Conservation (phyloP, 2,888 invertebrate species). For the Cerastis leucographa region DNA sequence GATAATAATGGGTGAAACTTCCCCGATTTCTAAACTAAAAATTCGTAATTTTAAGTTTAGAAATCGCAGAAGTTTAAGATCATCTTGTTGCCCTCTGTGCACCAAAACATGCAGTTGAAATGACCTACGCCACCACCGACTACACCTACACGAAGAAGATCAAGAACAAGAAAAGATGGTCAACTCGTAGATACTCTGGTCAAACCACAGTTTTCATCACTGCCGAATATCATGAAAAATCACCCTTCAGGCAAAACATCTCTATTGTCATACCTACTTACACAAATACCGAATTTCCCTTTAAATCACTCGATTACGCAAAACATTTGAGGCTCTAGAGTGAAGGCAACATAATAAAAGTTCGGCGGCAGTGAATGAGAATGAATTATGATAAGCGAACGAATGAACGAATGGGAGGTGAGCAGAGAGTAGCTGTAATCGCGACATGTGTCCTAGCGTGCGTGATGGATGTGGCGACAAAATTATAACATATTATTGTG, state of each 20-base stretch:
- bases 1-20: no score
- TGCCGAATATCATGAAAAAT: neutral
- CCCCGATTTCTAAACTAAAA: neutral
- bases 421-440: conserved; percentile 74
- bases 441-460: conserved; percentile 77
- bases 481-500: conserved; percentile 62
- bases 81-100: no score
- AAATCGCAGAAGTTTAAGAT: no score
- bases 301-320: conserved; percentile 39
- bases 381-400: conserved; percentile 74
- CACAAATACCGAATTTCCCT: neutral
- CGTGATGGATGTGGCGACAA: conserved; percentile 83
- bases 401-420: conserved; percentile 71
- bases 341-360: conserved; percentile 49
- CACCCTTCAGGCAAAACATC: neutral
- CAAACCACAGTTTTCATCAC: neutral
- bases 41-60: no score
- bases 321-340: conserved; percentile 25
- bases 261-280: neutral
- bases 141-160: neutral
- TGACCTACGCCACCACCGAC: no score
- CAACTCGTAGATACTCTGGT: neutral
- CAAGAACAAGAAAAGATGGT: neutral
- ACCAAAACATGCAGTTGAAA: no score
- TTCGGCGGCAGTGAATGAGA: conserved; percentile 66